Conservation (phyloP, 2,113 vertebrate genomes). For the Neoarius graeffei region DNA sequence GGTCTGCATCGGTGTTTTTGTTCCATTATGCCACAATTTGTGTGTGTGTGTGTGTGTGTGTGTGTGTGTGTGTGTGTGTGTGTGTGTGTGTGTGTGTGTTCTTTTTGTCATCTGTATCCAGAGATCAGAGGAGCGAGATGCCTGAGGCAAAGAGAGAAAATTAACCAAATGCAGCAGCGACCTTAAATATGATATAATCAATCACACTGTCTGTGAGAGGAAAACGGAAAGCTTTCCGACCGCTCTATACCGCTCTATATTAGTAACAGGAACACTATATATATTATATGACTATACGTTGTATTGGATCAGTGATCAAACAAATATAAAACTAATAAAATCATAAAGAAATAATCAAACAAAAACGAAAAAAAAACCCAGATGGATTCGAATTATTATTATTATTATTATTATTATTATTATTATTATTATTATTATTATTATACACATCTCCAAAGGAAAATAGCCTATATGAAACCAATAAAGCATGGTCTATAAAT, state of each 20-base stretch:
- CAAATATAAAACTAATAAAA: not conserved
- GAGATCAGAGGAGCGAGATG: conserved; percentile 65
- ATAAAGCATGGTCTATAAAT: not conserved
- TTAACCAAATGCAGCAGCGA: conserved; percentile 73
- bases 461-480: not conserved
- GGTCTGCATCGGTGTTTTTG: conserved; percentile 28
- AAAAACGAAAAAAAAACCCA: not conserved
- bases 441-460: not conserved
- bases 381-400: not conserved
- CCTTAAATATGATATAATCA: conserved; percentile 76
- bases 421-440: not conserved
- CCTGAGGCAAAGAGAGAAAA: conserved; percentile 70
- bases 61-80: conserved; percentile 27
- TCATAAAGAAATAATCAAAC: not conserved
- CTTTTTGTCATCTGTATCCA: conserved; percentile 67
- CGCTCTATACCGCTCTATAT: not conserved
- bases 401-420: not conserved
- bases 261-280: not conserved
- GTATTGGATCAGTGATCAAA: not conserved
- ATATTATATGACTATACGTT: not conserved
- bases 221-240: conserved; percentile 20
- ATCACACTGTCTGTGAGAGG: conserved; percentile 74
- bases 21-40: conserved; percentile 35
- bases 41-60: conserved; percentile 55
- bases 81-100: conserved; percentile 58